Evolutionary conservation across 2,797 vertebrate species (phyloP), one percentile per base, ranked within the genome.

Genomic region (Pterois miles): DNA sequence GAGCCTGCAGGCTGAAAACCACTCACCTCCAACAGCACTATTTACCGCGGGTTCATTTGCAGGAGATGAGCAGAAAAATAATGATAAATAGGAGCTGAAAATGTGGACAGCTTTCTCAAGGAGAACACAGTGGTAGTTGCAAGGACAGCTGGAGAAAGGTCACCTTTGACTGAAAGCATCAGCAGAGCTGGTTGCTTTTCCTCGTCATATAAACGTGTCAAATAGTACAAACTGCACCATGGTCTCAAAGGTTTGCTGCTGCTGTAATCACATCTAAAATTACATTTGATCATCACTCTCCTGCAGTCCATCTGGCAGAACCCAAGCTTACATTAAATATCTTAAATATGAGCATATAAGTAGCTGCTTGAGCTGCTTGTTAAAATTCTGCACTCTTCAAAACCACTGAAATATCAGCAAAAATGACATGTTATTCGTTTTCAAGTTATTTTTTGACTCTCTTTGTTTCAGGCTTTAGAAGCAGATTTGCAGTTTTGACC

Each of bases 111-210:
- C 33, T 76, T 80, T 25, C 63, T 82, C 1, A 1, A 78, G 20
- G 72, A 82, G 59, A 59, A 82, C 65, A 78, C 66, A 50, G 60
- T 18, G 70, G 70, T 31, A 66, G 76, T 59, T 73, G 72, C 68
- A 54, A 85, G 84, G 72, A 85, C 88, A 74, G 72, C 48, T 72
- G 82, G 74, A 57, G 38, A 81, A 83, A 89, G 83, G 73, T 85
- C 53, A 69, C 8, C 14, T 74, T 67, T 68, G 76, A 81, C 73
- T 78, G 72, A 80, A 86, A 65, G 83, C 72, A 27, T 27, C 68
- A 74, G 76, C 76, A 76, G 59, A 68, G 64, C 62, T 65, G 18
- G 63, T 68, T 75, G 64, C 78, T 76, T 80, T 76, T 80, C 16
- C 58, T 78, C 31, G 14, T 77, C 43, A 66, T 71, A 73, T 52